Percentiles rank a stretch among this genome's conserved stretches.
Evolutionary conservation across 2,113 vertebrate genomes (phyloP).

Genomic region (Hippocampus abdominalis): DNA sequence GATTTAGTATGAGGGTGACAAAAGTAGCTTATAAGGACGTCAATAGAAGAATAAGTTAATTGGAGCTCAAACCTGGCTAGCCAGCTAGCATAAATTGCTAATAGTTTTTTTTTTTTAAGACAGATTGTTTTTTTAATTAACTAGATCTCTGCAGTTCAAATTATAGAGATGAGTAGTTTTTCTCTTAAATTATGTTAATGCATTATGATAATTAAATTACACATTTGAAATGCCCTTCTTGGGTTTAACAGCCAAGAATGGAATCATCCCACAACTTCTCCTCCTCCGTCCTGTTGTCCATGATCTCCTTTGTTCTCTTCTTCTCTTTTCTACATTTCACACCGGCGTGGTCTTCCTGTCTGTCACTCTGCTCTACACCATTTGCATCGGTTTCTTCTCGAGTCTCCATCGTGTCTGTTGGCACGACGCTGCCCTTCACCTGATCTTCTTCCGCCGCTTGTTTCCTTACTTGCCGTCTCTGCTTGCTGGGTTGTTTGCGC

Average conservation of each 20-base stretch:
- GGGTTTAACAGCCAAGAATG: constrained; percentile 72
- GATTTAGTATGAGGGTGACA: neutral
- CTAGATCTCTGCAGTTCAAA: neutral
- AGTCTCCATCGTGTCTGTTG: constrained; percentile 18
- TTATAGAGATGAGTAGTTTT: neutral
- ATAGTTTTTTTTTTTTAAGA: neutral
- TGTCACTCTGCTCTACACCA: constrained; percentile 48
- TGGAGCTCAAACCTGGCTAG: constrained; percentile 22
- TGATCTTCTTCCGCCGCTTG: constrained; percentile 13
- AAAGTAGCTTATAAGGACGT: neutral
- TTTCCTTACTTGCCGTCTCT: constrained; percentile 20
- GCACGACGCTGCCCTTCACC: constrained; percentile 9
- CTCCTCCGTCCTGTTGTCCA: constrained; percentile 78
- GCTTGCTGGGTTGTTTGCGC: constrained; percentile 14
- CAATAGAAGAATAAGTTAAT: neutral
- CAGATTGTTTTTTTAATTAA: neutral
- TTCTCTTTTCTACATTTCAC: constrained; percentile 71
- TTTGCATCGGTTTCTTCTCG: constrained; percentile 26
- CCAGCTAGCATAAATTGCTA: constrained; percentile 36
- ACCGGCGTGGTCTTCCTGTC: constrained; percentile 57
- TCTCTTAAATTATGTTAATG: neutral
- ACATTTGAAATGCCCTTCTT: neutral
- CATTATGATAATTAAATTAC: too few relatives aligned
- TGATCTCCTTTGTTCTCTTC: constrained; percentile 65
- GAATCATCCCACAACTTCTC: constrained; percentile 86